Conservation (phyloP, 1,140 invertebrate species). For the Bombyx mori region DNA sequence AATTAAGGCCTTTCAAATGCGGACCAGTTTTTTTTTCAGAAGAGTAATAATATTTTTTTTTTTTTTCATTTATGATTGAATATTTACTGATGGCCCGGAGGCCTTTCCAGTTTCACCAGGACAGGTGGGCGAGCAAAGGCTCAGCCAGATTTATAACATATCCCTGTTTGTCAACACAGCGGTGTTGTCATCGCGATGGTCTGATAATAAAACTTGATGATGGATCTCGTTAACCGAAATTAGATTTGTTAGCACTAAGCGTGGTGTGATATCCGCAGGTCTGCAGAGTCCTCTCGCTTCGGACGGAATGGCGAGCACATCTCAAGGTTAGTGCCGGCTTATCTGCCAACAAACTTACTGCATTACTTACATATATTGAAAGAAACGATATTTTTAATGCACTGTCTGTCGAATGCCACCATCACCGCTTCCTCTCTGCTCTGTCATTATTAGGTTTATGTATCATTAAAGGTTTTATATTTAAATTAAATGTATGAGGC, state of each 20-base stretch:
- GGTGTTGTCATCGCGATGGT: too few relatives aligned
- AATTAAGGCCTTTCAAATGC: too few relatives aligned
- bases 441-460: conserved; percentile 71
- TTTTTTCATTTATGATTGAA: too few relatives aligned
- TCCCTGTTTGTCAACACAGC: too few relatives aligned
- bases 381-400: conserved; percentile 70
- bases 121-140: too few relatives aligned
- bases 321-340: conserved; percentile 84
- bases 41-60: too few relatives aligned
- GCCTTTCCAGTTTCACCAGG: too few relatives aligned
- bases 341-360: conserved; percentile 64
- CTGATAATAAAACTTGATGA: too few relatives aligned
- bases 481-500: conserved; percentile 65
- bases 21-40: too few relatives aligned
- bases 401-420: conserved; percentile 74
- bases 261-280: conserved; percentile 43
- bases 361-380: conserved; percentile 67
- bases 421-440: conserved; percentile 75
- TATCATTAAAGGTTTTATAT: conserved; percentile 65
- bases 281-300: conserved; percentile 55
- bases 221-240: too few relatives aligned
- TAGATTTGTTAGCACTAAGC: background rate
- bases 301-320: conserved; percentile 83
- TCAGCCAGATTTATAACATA: too few relatives aligned
- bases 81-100: too few relatives aligned